phyloP scores from a whole-genome alignment of 2,888 invertebrate species.

The Pammene aurita region DNA sequence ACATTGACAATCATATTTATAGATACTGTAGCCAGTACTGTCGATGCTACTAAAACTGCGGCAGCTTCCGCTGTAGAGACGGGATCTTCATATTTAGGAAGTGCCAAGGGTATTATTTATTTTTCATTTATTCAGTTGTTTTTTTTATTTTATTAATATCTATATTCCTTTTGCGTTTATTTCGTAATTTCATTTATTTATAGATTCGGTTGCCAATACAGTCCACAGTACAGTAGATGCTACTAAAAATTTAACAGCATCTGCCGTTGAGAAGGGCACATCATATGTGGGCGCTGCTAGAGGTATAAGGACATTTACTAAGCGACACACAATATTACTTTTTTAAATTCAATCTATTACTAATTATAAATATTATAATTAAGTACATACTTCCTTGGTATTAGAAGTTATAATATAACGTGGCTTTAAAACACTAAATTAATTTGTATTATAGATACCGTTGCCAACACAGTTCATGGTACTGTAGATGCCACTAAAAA shows the following conservation, averaged over 20 bases:
- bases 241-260: slow-evolving; percentile 62
- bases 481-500: slow-evolving; percentile 66
- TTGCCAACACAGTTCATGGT: slow-evolving; percentile 51
- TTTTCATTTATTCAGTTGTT: background rate
- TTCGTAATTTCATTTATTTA: slow-evolving; percentile 5
- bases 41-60: slow-evolving; percentile 62
- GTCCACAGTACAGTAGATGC: slow-evolving; percentile 60
- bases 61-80: slow-evolving; percentile 60
- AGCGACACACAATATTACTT: background rate
- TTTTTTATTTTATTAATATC: background rate
- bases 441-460: slow-evolving; percentile 50
- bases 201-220: slow-evolving; percentile 55
- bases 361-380: too few species aligned
- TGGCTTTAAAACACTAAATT: background rate
- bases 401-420: too few species aligned
- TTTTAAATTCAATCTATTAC: too few species aligned
- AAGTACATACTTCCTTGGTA: too few species aligned
- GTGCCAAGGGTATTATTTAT: slow-evolving; percentile 55
- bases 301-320: slow-evolving; percentile 50
- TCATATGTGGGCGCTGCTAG: slow-evolving; percentile 56
- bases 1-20: slow-evolving; percentile 44
- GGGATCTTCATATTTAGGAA: slow-evolving; percentile 52
- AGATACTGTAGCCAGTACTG: slow-evolving; percentile 61
- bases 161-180: background rate
- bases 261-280: slow-evolving; percentile 58